phyloP scores from a whole-genome alignment of 1,140 invertebrate genomes.

The Achatina immaculata region DNA sequence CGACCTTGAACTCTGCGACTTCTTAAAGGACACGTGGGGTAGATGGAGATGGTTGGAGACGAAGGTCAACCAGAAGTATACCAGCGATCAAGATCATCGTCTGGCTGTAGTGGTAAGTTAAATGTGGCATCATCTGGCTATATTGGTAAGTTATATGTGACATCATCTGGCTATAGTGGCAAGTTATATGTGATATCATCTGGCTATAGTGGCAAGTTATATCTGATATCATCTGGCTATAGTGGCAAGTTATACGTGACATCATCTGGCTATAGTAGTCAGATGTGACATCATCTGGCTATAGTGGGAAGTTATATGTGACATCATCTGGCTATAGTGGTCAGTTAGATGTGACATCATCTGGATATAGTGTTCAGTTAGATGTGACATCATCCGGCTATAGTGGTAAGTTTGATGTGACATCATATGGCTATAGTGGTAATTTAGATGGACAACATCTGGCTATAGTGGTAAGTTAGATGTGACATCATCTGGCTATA shows the following conservation, averaged over 20 bases:
- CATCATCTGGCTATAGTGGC: not conserved
- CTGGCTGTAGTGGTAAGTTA: slow-evolving; percentile 24
- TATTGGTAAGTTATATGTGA: not conserved
- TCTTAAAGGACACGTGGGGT: slow-evolving; percentile 28
- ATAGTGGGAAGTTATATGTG: no score
- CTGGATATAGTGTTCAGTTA: no score
- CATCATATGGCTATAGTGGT: slow-evolving; percentile 24
- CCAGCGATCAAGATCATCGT: not conserved
- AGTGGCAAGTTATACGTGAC: not conserved
- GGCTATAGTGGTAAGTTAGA: not conserved
- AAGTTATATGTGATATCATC: not conserved
- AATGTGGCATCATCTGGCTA: not conserved
- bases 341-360: no score
- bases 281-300: no score
- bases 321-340: no score
- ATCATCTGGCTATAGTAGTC: not conserved
- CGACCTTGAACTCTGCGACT: slow-evolving; percentile 22
- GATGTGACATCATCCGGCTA: no score
- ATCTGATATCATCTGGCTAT: not conserved
- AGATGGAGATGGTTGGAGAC: slow-evolving; percentile 33
- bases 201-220: not conserved
- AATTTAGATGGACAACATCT: not conserved
- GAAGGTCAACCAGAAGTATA: slow-evolving; percentile 28
- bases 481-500: no score
- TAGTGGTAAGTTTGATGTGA: no score